Evolutionary conservation across 2,797 vertebrate species (phyloP).

Genomic region (Brachyrhaphis roseni): DNA sequence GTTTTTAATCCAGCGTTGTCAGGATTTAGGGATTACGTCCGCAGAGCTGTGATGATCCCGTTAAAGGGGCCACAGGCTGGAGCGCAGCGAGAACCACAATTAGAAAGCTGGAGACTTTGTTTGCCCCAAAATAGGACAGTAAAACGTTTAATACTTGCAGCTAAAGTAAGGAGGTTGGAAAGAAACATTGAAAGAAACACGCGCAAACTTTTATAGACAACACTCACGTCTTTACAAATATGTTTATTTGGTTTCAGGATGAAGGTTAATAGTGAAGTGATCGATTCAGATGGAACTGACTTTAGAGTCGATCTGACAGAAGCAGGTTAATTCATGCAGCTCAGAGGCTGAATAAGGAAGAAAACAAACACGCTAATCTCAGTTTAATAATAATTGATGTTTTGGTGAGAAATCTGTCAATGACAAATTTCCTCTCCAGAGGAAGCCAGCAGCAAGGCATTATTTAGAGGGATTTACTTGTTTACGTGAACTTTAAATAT

Average conservation of each 20-base stretch:
- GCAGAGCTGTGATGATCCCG: conserved; percentile 61
- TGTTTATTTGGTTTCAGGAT: background rate
- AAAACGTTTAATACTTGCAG: background rate
- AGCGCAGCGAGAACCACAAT: conserved; percentile 4
- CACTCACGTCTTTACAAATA: background rate
- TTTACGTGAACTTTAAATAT: background rate
- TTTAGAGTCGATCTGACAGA: conserved; percentile 13
- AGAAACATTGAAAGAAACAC: conserved; percentile 1
- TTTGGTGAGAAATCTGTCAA: background rate
- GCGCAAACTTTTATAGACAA: background rate
- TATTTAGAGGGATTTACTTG: background rate
- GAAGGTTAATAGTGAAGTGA: background rate
- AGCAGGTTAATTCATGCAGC: background rate
- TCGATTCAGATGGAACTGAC: background rate
- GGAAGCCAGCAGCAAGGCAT: background rate
- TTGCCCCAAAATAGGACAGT: background rate
- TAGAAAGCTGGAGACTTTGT: background rate
- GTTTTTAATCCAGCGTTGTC: conserved; percentile 58
- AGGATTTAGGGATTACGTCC: conserved; percentile 61
- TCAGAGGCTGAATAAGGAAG: background rate
- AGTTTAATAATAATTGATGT: background rate
- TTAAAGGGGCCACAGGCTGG: conserved; percentile 41
- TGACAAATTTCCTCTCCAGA: background rate
- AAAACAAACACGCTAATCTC: background rate
- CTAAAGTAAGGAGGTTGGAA: background rate